These are phyloP conservation scores for Pollenia labialis DNA, from an alignment of 2,888 invertebrate species.

Conservation along the genomic window DNA sequence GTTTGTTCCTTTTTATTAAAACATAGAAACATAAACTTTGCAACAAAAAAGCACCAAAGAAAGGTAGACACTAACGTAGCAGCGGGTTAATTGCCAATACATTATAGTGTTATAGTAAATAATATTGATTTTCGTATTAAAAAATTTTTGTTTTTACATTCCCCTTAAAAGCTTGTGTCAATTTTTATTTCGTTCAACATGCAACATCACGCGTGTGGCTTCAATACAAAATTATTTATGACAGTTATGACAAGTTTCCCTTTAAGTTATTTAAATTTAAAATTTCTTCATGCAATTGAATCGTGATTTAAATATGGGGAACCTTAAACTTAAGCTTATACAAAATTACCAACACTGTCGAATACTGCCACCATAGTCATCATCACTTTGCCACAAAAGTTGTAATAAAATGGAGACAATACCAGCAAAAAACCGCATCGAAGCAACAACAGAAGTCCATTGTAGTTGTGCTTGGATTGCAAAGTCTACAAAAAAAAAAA, in stretches of 20 bases:
- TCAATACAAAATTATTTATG: conserved; percentile 49
- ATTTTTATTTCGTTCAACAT: conserved; percentile 25
- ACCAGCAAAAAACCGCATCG: neutral
- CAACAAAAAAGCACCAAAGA: no score
- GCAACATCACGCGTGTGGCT: conserved; percentile 70
- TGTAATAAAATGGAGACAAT: conserved; percentile 47
- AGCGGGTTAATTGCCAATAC: neutral
- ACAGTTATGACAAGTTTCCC: conserved; percentile 73
- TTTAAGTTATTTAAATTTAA: conserved; percentile 70
- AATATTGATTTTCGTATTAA: neutral
- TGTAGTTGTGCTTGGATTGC: conserved; percentile 17
- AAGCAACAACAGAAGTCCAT: conserved; percentile 17
- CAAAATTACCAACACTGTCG: neutral
- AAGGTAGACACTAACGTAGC: neutral
- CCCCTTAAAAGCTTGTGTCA: neutral
- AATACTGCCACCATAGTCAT: conserved; percentile 2
- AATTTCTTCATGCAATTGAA: conserved; percentile 46
- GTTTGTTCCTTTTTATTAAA: no score
- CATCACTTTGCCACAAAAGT: neutral
- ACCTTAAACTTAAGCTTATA: conserved; percentile 12
- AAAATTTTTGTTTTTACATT: neutral
- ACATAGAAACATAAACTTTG: no score
- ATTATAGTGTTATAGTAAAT: neutral
- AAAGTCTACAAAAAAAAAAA: conserved; percentile 27
- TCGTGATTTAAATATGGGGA: conserved; percentile 65